phyloP scores from a whole-genome alignment of 2,113 vertebrate species.

The Macquaria ambigua region DNA sequence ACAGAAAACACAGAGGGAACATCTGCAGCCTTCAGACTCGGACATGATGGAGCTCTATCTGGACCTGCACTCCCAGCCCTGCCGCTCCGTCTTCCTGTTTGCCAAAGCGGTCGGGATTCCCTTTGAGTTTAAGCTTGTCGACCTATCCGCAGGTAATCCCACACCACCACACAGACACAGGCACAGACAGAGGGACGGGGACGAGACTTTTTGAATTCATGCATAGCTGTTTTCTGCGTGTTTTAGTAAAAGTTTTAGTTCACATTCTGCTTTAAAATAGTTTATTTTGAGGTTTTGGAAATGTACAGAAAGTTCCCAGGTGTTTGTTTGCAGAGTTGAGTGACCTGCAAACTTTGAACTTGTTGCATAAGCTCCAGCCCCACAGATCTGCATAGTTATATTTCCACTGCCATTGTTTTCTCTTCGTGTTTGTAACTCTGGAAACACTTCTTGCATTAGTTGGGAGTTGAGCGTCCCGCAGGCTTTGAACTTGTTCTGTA shows the following conservation, averaged over 20 bases:
- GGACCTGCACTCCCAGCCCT: slow-evolving; percentile 90
- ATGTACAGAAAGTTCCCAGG: not conserved
- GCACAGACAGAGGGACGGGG: not conserved
- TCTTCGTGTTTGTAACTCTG: not conserved
- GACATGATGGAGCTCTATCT: slow-evolving; percentile 87
- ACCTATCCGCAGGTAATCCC: slow-evolving; percentile 83
- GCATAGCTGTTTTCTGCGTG: too few relatives aligned
- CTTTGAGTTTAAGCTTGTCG: slow-evolving; percentile 85
- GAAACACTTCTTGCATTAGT: not conserved
- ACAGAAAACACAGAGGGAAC: not conserved
- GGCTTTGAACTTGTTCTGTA: not conserved
- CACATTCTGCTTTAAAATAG: not conserved
- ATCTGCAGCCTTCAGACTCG: slow-evolving; percentile 5
- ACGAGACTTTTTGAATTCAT: not conserved
- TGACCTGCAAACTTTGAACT: not conserved
- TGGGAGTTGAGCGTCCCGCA: not conserved
- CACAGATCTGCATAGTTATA: not conserved
- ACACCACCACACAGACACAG: accelerated
- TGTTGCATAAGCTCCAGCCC: not conserved
- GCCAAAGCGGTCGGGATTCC: slow-evolving; percentile 86
- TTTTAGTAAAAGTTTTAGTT: not conserved
- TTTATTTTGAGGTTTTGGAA: not conserved
- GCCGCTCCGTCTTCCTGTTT: slow-evolving; percentile 88
- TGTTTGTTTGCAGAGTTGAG: not conserved
- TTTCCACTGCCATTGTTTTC: not conserved